phyloP scores from a whole-genome alignment of 2,888 invertebrate species.

The Mythimna vitellina region DNA sequence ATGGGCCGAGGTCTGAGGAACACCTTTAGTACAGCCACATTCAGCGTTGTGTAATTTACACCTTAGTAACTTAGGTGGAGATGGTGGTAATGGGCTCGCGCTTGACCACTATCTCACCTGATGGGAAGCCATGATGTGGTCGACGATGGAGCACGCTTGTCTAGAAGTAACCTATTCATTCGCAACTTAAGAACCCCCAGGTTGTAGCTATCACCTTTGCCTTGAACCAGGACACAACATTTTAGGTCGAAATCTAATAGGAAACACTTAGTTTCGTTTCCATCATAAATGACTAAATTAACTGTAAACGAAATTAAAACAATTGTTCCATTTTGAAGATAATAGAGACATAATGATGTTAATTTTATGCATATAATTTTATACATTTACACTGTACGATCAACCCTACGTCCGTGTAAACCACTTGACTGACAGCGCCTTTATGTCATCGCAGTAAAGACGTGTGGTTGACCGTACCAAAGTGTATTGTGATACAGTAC shows the following conservation, averaged over 20 bases:
- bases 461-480: not conserved
- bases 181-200: too few relatives aligned
- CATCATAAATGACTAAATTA: not conserved
- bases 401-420: not conserved
- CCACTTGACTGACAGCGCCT: not conserved
- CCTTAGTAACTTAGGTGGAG: too few relatives aligned
- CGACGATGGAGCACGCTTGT: too few relatives aligned
- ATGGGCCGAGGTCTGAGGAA: not conserved
- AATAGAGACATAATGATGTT: not conserved
- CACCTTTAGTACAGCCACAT: not conserved
- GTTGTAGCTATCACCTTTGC: not conserved
- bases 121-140: too few relatives aligned
- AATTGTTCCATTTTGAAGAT: not conserved
- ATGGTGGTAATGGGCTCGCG: too few relatives aligned
- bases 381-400: not conserved
- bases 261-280: too few relatives aligned
- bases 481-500: not conserved
- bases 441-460: not conserved
- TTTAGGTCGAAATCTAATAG: not conserved
- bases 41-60: too few relatives aligned
- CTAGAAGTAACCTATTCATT: too few relatives aligned
- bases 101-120: too few relatives aligned
- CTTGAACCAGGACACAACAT: too few relatives aligned
- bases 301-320: not conserved
- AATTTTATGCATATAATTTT: conserved; percentile 1